These are phyloP conservation scores for Trichogramma pretiosum DNA, from an alignment of 1,140 invertebrate species.

Conservation along the genomic window DNA sequence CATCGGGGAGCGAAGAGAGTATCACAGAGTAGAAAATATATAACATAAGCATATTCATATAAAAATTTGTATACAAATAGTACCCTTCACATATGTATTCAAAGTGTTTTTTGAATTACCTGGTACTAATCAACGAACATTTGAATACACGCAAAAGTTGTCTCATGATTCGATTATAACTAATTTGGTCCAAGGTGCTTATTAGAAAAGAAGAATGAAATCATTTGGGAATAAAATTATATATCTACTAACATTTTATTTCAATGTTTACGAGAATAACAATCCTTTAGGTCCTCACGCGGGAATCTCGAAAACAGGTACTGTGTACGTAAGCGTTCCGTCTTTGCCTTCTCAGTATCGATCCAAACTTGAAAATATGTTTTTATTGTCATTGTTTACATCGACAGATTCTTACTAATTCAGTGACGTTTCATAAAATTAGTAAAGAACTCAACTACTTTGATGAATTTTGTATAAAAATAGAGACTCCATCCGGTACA, in stretches of 20 bases:
- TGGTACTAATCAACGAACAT: slow-evolving; percentile 13
- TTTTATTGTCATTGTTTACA: slow-evolving; percentile 17
- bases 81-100: slow-evolving; percentile 3
- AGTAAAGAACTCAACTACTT: too few relatives aligned
- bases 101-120: slow-evolving; percentile 26
- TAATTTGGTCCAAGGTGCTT: slow-evolving; percentile 3
- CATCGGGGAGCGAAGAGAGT: neutral
- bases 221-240: neutral
- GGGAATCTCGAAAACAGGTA: slow-evolving; percentile 18
- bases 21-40: neutral
- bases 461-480: too few relatives aligned
- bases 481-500: too few relatives aligned
- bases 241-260: slow-evolving; percentile 10
- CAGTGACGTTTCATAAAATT: neutral
- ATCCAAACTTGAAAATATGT: slow-evolving; percentile 20
- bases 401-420: too few relatives aligned
- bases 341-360: slow-evolving; percentile 17
- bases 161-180: neutral
- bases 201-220: neutral
- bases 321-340: slow-evolving; percentile 13
- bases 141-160: slow-evolving; percentile 10
- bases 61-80: neutral
- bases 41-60: neutral
- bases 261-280: slow-evolving; percentile 19
- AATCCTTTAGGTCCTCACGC: slow-evolving; percentile 18